Evolutionary conservation across 2,888 invertebrate species (phyloP).

Genomic region (Acanthosoma haemorrhoidale): DNA sequence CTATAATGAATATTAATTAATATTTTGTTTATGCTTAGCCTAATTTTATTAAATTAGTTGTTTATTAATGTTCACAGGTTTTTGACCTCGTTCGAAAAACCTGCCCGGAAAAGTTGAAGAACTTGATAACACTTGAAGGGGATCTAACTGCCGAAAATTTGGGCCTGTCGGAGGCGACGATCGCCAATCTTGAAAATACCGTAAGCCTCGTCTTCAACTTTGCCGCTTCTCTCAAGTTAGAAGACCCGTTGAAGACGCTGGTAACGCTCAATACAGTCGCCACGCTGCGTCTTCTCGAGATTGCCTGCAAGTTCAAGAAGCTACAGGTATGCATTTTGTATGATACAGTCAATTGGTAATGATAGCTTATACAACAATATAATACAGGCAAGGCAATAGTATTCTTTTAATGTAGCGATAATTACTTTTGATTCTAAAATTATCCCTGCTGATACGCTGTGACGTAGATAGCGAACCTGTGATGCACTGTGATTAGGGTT

Average conservation of each 20-base stretch:
- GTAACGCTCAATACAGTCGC: slow-evolving; percentile 86
- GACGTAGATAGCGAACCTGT: too few relatives aligned
- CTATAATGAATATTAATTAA: too few relatives aligned
- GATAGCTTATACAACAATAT: too few relatives aligned
- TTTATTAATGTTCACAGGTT: slow-evolving; percentile 50
- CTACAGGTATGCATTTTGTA: slow-evolving; percentile 55
- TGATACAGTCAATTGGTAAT: too few relatives aligned
- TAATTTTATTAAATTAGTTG: too few relatives aligned
- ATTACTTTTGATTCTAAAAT: too few relatives aligned
- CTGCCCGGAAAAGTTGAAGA: slow-evolving; percentile 65
- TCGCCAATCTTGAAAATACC: slow-evolving; percentile 58
- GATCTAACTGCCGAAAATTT: slow-evolving; percentile 62
- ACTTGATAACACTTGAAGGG: slow-evolving; percentile 68
- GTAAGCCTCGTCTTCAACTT: slow-evolving; percentile 84
- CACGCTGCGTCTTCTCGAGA: slow-evolving; percentile 68
- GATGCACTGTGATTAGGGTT: too few relatives aligned
- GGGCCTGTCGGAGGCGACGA: slow-evolving; percentile 59
- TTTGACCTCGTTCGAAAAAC: slow-evolving; percentile 64
- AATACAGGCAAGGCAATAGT: too few relatives aligned
- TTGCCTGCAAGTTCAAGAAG: slow-evolving; percentile 71
- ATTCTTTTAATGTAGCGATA: too few relatives aligned
- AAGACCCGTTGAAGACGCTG: slow-evolving; percentile 81
- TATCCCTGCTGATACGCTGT: too few relatives aligned
- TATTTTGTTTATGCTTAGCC: too few relatives aligned
- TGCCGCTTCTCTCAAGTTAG: slow-evolving; percentile 85